Evolutionary conservation across 2,797 vertebrate genomes (phyloP), one percentile per base, ranked within the genome.

Genomic region (Thamnophis elegans): DNA sequence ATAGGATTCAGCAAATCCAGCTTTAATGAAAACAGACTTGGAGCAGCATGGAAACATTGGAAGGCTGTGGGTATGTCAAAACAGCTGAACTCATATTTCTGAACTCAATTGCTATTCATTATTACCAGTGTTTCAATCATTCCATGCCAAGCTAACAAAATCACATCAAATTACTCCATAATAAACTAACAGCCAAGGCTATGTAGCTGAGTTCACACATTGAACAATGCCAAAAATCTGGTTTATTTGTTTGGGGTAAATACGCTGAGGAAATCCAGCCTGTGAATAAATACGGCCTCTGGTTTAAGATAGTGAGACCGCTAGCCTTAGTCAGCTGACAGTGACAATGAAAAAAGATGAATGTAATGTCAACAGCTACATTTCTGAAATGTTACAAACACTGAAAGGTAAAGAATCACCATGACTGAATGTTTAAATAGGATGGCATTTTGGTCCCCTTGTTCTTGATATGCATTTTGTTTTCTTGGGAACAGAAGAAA

Each of bases 401-500:
- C 59, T 89, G 12, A 60, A 9, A 1, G 53, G 28, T 51, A 54
- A 32, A 88, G 6, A 89, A 26, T 51, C 28, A 56, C n/a, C 36
- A 51, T 59, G 28, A 32, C 11, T 82, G 18, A 59, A 89, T 58
- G 10, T 82, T 89, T 58, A 87, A 87, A 42, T 14, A 68, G 55
- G n/a, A 78, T 78, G 36, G 73, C 5, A n/a, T 89, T 59, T 92
- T 90, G 73, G 20, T 47, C 42, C 42, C 78, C 36, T 82, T 82
- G 36, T 82, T 25, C 78, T 82, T 82, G 36, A 82, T 47, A 47
- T n/a, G 13, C 68, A 53, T 51, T 51, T 59, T 85, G 53, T 85
- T 92, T 93, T 47, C 14, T 89, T 95, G 51, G 92, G n/a, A 94
- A 68, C 88, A 13, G 94, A 93, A 91, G 87, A 22, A 88, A 73